Conservation (phyloP, 2,888 invertebrate species). For the Dryocosmus kuriphilus region DNA sequence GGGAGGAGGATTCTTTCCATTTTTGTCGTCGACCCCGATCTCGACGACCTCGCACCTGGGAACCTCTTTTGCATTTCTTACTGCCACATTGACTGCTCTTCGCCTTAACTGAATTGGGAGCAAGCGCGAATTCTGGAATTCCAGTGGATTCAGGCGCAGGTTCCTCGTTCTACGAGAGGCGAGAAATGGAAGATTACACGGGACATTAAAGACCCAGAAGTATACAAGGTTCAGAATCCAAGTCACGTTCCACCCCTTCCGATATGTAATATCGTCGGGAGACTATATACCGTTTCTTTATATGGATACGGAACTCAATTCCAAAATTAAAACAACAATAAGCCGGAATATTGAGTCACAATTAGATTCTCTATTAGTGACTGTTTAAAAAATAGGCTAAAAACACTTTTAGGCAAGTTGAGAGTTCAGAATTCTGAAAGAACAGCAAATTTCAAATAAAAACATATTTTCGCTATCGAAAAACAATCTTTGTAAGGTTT, state of each 20-base stretch:
- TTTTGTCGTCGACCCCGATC: conserved; percentile 51
- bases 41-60: conserved; percentile 12
- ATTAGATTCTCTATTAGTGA: too few relatives aligned
- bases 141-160: conserved; percentile 50
- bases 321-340: conserved; percentile 17
- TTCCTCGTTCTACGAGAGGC: conserved; percentile 63
- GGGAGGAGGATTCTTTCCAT: conserved; percentile 46
- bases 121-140: conserved; percentile 59
- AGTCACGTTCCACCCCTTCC: conserved; percentile 64
- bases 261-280: conserved; percentile 66
- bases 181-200: conserved; percentile 66
- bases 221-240: conserved; percentile 63
- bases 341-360: too few relatives aligned
- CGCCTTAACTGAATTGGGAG: conserved; percentile 49
- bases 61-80: conserved; percentile 40
- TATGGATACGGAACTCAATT: conserved; percentile 51
- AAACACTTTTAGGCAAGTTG: too few relatives aligned
- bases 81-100: conserved; percentile 39
- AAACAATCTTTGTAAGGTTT: too few relatives aligned
- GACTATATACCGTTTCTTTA: conserved; percentile 11
- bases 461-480: too few relatives aligned
- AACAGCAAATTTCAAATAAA: too few relatives aligned
- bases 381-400: too few relatives aligned
- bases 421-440: too few relatives aligned
- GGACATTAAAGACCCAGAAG: conserved; percentile 63